Base-by-base conservation (phyloP, 2,888 invertebrate species). In the Drosophila algonquin region DNA sequence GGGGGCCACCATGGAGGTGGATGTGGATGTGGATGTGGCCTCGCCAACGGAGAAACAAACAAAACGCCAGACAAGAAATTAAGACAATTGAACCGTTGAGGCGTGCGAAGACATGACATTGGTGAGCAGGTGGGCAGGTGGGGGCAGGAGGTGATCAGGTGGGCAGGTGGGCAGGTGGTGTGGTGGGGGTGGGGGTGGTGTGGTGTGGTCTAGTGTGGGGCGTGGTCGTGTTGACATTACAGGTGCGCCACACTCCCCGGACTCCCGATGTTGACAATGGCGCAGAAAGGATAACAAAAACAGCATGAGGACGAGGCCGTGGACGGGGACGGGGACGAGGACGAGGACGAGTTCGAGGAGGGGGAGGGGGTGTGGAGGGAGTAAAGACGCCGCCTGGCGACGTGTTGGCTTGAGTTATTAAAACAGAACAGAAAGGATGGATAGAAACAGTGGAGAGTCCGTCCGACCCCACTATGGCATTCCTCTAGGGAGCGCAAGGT, bases 41-140 rank as follows among this genome's bases (percentile, higher is more conserved):
- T 45, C 45, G 51, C 64, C 65, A 75, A 70, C 55, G 53, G 61
- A 63, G 76, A 69, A 73, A 74, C 90, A 85, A 89, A 89, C 85
- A 85, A 83, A 85, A 89, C 77, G 89, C 73, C 87, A 86, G 84
- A 89, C 90, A 89, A 89, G 90, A 85, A 89, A 85, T 85, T 85
- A 85, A 85, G 89, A 89, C 85, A 85, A 85, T 85, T 89, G 85
- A 85, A 85, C 89, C 90, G 81, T 89, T 89, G 89, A 89, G 90
- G 89, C 85, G 81, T 85, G 90, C 84, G 51, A 84, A 65, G 73
- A 78, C 71, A 78, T 68, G 79, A 75, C 64, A 61, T 71, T 64
- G 71, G 75, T 74, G 70, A 63, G 68, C 56, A 67, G 50, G 30
- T 30, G 30, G 30, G 50, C 56, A 45, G 35, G 12, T 57, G 56